Evolutionary conservation across 2,797 vertebrate genomes (phyloP), one percentile per base, ranked within the genome.

Genomic region (Myripristis murdjan): DNA sequence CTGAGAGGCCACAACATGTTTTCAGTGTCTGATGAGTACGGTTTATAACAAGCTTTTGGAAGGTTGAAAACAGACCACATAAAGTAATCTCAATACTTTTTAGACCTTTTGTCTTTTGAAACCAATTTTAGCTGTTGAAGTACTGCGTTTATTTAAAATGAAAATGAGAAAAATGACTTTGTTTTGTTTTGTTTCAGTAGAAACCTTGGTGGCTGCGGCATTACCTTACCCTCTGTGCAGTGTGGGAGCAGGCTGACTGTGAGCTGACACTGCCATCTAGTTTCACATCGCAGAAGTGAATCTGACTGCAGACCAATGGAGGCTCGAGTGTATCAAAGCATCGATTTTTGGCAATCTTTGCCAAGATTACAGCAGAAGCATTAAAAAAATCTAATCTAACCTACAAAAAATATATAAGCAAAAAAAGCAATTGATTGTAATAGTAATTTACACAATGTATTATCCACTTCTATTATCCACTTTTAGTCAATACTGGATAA

Each of bases 181-280:
- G 12, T 20, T n/a, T 48, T 23, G 64, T 60, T 62, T 4, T 5
- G 35, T 5, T 57, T 1, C 26, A 4, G 11, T 6, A 48, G 28
- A 71, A 70, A 51, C 41, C 12, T 3, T 11, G 35, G 12, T 64
- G 60, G 1, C 8, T 6, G 5, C 48, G 5, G 28, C 0, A 18
- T 22, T 7, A 4, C 16, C 9, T 28, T 20, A 1, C 1, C 16
- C 15, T 54, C 11, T 52, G 11, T 12, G 24, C 24, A 12, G 12
- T n/a, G 28, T 24, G 24, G 37, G 22, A 26, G 20, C 22, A 2
- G 54, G 37, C 4, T 41, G 39, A 39, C 0, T 47, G 64, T 70
- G 28, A 71, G 49, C 8, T 26, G 49, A 86, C 24, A 47, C 78
- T 83, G 83, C 63, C 88, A 70, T 75, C 72, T 68, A 55, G 57